Conservation (phyloP, 2,797 vertebrate species). For the Bradypodion pumilum region DNA sequence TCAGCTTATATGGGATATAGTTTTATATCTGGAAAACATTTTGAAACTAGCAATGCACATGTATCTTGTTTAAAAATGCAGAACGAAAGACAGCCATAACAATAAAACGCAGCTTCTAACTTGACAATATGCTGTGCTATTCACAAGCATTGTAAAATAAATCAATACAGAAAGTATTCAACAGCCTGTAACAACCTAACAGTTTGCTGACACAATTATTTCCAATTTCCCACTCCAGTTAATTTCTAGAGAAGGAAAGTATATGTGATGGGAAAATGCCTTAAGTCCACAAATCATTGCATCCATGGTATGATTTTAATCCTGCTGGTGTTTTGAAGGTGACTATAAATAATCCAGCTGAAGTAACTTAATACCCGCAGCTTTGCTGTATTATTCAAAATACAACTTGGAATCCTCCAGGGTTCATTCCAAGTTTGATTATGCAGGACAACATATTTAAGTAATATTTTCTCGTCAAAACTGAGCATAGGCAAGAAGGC, state of each 20-base stretch:
- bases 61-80: conserved; percentile 50
- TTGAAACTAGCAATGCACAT: conserved; percentile 42
- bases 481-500: neutral
- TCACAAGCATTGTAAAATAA: conserved; percentile 57
- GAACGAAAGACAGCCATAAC: conserved; percentile 31
- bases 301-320: conserved; percentile 22
- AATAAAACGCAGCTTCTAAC: conserved; percentile 54
- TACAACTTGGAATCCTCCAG: neutral
- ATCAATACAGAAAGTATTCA: conserved; percentile 62
- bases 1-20: conserved; percentile 62
- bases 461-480: neutral
- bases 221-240: conserved; percentile 51
- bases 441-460: conserved; percentile 11
- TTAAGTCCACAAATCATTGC: conserved; percentile 47
- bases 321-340: conserved; percentile 2
- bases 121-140: conserved; percentile 31
- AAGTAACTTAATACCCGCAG: neutral
- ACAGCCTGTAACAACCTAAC: conserved; percentile 57
- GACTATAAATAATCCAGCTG: neutral
- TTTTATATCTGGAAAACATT: conserved; percentile 50
- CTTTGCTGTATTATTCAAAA: neutral
- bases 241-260: conserved; percentile 53
- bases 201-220: conserved; percentile 56
- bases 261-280: conserved; percentile 39
- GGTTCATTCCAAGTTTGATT: conserved; percentile 1